phyloP scores from a whole-genome alignment of 2,888 invertebrate species.

The Cheilosia soror region DNA sequence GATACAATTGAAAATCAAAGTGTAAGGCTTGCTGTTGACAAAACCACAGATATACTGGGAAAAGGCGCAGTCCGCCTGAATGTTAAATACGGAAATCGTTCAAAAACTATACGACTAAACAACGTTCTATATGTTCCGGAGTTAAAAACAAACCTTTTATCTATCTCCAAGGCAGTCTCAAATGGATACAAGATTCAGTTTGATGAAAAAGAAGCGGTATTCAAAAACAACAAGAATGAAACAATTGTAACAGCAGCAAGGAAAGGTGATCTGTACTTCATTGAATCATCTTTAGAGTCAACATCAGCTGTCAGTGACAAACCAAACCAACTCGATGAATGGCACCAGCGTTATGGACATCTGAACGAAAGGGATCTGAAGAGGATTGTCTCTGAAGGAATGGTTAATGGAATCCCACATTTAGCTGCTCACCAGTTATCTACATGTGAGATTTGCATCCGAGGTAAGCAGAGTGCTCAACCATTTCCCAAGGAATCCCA shows the following conservation, averaged over 20 bases:
- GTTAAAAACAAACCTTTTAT: slow-evolving; percentile 68
- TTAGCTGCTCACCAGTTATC: slow-evolving; percentile 14
- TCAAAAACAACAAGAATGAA: slow-evolving; percentile 2
- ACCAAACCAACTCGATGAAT: slow-evolving; percentile 37
- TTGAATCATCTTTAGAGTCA: slow-evolving; percentile 9
- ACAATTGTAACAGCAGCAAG: slow-evolving; percentile 6
- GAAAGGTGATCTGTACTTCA: slow-evolving; percentile 18
- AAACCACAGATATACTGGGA: slow-evolving; percentile 58
- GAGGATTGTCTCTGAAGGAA: background rate
- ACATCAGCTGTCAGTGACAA: slow-evolving; percentile 19
- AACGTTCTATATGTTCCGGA: slow-evolving; percentile 61
- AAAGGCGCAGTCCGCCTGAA: slow-evolving; percentile 42
- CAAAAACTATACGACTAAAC: slow-evolving; percentile 47
- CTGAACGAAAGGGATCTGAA: slow-evolving; percentile 15
- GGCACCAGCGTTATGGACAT: slow-evolving; percentile 11
- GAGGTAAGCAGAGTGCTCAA: slow-evolving; percentile 14
- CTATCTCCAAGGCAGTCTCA: slow-evolving; percentile 65
- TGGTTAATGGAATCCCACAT: slow-evolving; percentile 5
- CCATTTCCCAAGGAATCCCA: slow-evolving; percentile 20
- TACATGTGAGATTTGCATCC: background rate
- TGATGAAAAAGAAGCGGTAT: slow-evolving; percentile 12
- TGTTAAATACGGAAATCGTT: background rate
- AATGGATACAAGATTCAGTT: slow-evolving; percentile 67
- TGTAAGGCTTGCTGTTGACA: slow-evolving; percentile 56
- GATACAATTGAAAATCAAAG: slow-evolving; percentile 28